Base-by-base conservation (phyloP, 2,797 vertebrate species). In the Pterois miles region DNA sequence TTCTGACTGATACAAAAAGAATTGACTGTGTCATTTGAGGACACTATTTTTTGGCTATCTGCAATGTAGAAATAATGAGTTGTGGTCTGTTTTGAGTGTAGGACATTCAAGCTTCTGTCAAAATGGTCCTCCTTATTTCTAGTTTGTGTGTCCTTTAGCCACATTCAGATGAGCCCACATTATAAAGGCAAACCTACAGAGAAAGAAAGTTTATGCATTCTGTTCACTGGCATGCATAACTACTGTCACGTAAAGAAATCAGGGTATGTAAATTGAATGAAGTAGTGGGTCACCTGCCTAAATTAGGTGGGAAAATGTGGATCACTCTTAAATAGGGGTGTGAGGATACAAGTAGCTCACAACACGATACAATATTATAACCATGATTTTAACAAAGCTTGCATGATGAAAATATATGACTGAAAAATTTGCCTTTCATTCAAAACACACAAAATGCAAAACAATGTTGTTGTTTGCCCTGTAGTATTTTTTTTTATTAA, bases 301-400 rank as follows among this genome's bases (percentile, higher is more conserved):
- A 59, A 65, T 31, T 59, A 6, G 10, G 23, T 80, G n/a, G 25
- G 8, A 69, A 73, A 56, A 43, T 43, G 22, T 76, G 34, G n/a
- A 73, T 81, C 50, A 73, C 50, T 77, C n/a, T n/a, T n/a, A n/a
- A n/a, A n/a, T n/a, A n/a, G n/a, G n/a, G n/a, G n/a, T n/a, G n/a
- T n/a, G n/a, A n/a, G n/a, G n/a, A n/a, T n/a, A n/a, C n/a, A n/a
- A n/a, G n/a, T n/a, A n/a, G n/a, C n/a, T n/a, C n/a, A n/a, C n/a
- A n/a, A n/a, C n/a, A n/a, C n/a, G n/a, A n/a, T n/a, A n/a, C n/a
- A n/a, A n/a, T n/a, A n/a, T n/a, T n/a, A n/a, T n/a, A n/a, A n/a
- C n/a, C n/a, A n/a, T n/a, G n/a, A n/a, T n/a, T n/a, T n/a, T n/a
- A n/a, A n/a, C n/a, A n/a, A n/a, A n/a, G n/a, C n/a, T n/a, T n/a